Evolutionary conservation across 2,113 vertebrate species (phyloP).

Genomic region (Nanorana parkeri): DNA sequence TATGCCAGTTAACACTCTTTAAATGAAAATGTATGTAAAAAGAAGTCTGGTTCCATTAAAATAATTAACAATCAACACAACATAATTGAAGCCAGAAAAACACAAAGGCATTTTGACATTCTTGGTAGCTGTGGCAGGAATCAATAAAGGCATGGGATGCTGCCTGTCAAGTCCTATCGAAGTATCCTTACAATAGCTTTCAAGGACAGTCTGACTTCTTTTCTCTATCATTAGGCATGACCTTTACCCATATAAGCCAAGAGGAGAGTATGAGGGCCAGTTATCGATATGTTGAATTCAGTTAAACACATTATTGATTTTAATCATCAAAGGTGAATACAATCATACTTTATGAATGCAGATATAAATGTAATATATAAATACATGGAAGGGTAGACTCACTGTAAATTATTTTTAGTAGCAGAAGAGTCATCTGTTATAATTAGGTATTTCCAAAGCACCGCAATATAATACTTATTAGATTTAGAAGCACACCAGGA

Average conservation of each 20-base stretch:
- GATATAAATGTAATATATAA: not conserved
- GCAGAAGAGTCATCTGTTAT: not conserved
- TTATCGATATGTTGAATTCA: not conserved
- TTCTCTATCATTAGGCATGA: constrained; percentile 21
- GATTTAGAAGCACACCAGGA: no score
- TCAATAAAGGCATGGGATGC: constrained; percentile 24
- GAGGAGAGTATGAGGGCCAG: not conserved
- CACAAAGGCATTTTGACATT: constrained; percentile 16
- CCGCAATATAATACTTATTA: not conserved
- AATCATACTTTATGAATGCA: no score
- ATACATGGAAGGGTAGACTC: not conserved
- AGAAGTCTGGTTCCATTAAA: not conserved
- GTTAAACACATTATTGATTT: not conserved
- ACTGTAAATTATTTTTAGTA: not conserved
- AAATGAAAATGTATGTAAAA: no score
- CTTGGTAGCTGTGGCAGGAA: not conserved
- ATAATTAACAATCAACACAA: not conserved
- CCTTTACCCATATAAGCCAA: constrained; percentile 11
- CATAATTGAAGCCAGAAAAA: constrained; percentile 9
- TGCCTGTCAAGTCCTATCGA: not conserved
- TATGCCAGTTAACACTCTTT: no score
- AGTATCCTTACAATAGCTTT: not conserved
- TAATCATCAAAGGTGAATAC: not conserved
- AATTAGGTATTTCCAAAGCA: not conserved
- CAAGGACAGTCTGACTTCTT: constrained; percentile 27